Evolutionary conservation across 92 coral and sea anemone genomes (phyloP), one percentile per base, ranked within the genome.

Genomic region (Heteractis magnifica): DNA sequence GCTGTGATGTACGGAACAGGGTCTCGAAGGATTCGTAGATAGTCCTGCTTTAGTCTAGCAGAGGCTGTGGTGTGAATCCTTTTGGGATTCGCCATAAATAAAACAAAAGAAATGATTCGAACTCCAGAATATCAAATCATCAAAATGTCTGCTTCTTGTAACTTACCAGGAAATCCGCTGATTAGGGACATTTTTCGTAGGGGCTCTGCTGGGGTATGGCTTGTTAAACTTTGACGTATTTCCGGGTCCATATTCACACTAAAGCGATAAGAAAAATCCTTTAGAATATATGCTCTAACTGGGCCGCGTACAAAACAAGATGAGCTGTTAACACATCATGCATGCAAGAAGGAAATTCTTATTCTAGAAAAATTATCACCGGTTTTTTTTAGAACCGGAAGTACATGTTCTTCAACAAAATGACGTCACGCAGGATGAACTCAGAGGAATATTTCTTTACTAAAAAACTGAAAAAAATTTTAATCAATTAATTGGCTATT

Each of bases 1-100:
- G 99, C 99, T 78, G 99, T 96, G 6, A 96, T 94, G 81, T 96
- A 96, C 0, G 99, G 99, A 16, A 94, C 98, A 50, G 99, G 99
- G 64, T 96, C 99, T 82, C 92, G 90, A 49, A 87, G 88, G 74
- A 96, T 96, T 86, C 99, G 82, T 18, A 96, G 79, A 83, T 96
- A 96, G 86, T 96, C 99, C 84, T 96, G 99, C 60, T 91, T 89
- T 82, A 96, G 77, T 86, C 99, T 92, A 19, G 99, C 94, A 12
- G 99, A 93, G 68, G 99, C 88, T 64, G 99, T 94, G 50, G 99
- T 92, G 79, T 96, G 98, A 72, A 96, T 90, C 77, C 99, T 87
- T 71, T 94, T 92, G 49, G 77, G 96, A 91, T 87, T 90, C 88
- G 94, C 97, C 94, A 86, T 93, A 85, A 88, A 93, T 81, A 60